Conservation (phyloP, 2,113 vertebrate species). For the Camelus bactrianus region DNA sequence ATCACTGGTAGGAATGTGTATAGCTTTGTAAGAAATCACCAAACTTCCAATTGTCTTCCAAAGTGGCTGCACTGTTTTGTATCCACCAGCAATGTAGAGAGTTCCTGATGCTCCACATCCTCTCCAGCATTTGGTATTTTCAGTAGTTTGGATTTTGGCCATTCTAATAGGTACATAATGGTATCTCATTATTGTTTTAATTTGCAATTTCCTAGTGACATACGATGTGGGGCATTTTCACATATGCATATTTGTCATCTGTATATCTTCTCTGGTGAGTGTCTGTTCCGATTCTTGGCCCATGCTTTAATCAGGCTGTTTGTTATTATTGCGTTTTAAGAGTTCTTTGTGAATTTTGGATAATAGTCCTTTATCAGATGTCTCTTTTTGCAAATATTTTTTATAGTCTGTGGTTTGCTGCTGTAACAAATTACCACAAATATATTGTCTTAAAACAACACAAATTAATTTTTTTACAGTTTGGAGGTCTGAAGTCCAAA, state of each 20-base stretch:
- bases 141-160: background rate
- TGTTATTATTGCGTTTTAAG: background rate
- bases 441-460: background rate
- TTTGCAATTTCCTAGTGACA: background rate
- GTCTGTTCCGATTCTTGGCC: background rate
- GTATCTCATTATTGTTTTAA: background rate
- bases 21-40: background rate
- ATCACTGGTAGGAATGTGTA: background rate
- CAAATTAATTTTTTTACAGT: background rate
- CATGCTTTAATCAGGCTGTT: background rate
- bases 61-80: background rate
- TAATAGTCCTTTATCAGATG: background rate
- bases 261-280: background rate
- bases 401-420: background rate
- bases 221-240: background rate
- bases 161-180: background rate
- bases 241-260: background rate
- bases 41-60: background rate
- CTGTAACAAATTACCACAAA: background rate
- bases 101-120: background rate
- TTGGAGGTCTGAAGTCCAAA: background rate
- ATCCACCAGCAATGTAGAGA: background rate
- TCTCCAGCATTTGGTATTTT: background rate
- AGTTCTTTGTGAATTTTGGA: background rate
- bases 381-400: slow-evolving; percentile 23